Conservation (phyloP, 30 jellyfish, hydroid and myxozoan genomes). For the Pseudorhiza aurosa region DNA sequence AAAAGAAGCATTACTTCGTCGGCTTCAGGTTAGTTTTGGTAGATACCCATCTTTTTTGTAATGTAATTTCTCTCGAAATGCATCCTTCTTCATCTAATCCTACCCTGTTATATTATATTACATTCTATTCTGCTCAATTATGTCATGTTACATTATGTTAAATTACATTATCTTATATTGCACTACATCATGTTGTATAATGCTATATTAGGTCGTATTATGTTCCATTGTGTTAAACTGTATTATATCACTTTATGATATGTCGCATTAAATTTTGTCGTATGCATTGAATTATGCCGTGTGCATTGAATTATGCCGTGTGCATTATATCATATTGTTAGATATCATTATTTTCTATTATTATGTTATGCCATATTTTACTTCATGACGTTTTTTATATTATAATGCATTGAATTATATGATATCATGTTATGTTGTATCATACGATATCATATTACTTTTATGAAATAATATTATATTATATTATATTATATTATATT, state of each 20-base stretch:
- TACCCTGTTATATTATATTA: background rate
- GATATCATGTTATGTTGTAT: background rate
- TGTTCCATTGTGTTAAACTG: background rate
- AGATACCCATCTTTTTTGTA: background rate
- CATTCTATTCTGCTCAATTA: background rate
- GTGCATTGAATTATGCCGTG: no score
- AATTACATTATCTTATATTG: background rate
- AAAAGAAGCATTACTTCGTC: conserved; percentile 79
- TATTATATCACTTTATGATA: conserved; percentile 2
- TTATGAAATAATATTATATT: background rate
- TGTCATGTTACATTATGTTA: no score
- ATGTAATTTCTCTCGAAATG: background rate
- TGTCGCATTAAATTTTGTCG: conserved; percentile 1
- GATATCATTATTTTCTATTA: no score
- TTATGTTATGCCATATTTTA: no score
- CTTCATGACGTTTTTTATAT: no score
- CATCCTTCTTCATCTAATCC: background rate
- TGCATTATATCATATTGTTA: no score
- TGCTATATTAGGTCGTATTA: conserved; percentile 1
- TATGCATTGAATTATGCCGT: no score
- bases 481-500: conserved; percentile 2
- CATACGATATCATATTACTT: background rate
- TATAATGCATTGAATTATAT: background rate
- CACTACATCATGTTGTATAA: conserved; percentile 3
- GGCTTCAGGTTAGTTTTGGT: conserved; percentile 58